These are phyloP conservation scores for Micrasema longulum DNA, from an alignment of 1,140 invertebrate species.

Conservation along the genomic window DNA sequence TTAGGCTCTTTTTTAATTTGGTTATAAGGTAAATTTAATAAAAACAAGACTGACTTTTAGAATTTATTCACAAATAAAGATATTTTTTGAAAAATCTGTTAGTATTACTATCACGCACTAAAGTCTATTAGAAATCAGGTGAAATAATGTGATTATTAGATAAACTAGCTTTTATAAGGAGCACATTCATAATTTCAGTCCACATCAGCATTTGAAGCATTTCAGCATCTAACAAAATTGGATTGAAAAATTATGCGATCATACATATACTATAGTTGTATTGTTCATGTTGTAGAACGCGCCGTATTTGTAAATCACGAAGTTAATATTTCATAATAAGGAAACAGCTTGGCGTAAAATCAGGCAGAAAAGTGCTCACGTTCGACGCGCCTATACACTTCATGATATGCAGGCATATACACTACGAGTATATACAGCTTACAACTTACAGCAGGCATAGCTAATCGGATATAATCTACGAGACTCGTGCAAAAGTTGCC, in stretches of 20 bases:
- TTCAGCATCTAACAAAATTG: background rate
- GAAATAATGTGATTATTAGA: background rate
- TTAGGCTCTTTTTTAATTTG: no score
- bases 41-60: no score
- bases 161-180: background rate
- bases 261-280: background rate
- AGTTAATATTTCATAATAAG: background rate
- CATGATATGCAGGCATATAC: background rate
- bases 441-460: no score
- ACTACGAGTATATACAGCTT: no score
- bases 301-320: background rate
- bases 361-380: conserved; percentile 1
- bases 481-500: no score
- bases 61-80: no score
- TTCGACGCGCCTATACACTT: no score
- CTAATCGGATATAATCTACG: no score
- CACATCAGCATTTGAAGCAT: background rate
- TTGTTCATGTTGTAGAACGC: background rate
- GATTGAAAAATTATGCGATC: background rate
- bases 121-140: no score
- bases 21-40: no score
- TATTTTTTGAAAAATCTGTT: no score
- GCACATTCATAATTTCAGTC: background rate
- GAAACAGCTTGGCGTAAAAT: conserved; percentile 5
- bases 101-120: no score